These are phyloP conservation scores for Drosophila gunungcola DNA, from an alignment of 1,140 invertebrate species.

Conservation along the genomic window DNA sequence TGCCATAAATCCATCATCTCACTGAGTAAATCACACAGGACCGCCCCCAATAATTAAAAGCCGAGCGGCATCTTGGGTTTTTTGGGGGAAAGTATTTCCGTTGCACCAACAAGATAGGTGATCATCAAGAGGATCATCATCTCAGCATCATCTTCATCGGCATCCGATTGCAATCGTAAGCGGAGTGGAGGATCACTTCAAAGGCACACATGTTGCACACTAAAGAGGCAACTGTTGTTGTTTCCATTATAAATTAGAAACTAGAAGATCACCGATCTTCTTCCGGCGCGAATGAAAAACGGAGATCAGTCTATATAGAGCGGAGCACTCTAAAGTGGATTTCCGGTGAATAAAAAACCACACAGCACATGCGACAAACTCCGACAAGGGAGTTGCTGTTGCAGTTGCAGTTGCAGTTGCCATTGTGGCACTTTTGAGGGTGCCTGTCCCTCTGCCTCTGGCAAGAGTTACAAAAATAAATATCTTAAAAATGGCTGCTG, in stretches of 20 bases:
- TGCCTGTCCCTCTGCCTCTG: constrained; percentile 9
- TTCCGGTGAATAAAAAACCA: constrained; percentile 80
- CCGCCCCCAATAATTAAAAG: constrained; percentile 61
- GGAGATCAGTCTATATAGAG: constrained; percentile 11
- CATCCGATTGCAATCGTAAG: constrained; percentile 50
- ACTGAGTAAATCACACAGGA: constrained; percentile 63
- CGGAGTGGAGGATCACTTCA: constrained; percentile 52
- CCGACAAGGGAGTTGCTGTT: constrained; percentile 50
- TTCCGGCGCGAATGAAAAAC: constrained; percentile 23
- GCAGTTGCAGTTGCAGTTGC: constrained; percentile 32
- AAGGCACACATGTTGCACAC: constrained; percentile 78
- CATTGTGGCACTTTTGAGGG: constrained; percentile 33
- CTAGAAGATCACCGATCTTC: constrained; percentile 55
- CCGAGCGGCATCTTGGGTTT: constrained; percentile 27
- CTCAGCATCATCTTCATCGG: constrained; percentile 36
- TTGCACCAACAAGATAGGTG: constrained; percentile 60
- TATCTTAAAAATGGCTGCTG: constrained; percentile 54
- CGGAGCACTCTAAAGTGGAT: constrained; percentile 73
- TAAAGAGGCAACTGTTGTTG: constrained; percentile 64
- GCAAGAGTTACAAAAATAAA: constrained; percentile 72
- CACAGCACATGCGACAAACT: constrained; percentile 63
- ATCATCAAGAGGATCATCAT: constrained; percentile 61
- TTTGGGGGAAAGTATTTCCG: constrained; percentile 72
- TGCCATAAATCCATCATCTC: constrained; percentile 79
- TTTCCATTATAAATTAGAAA: constrained; percentile 69